A percentile compares a stretch with the other conserved stretches of the same genome.
These are phyloP conservation scores for Podiceps cristatus DNA, from an alignment of 2,113 vertebrate genomes.

Conservation along the genomic window DNA sequence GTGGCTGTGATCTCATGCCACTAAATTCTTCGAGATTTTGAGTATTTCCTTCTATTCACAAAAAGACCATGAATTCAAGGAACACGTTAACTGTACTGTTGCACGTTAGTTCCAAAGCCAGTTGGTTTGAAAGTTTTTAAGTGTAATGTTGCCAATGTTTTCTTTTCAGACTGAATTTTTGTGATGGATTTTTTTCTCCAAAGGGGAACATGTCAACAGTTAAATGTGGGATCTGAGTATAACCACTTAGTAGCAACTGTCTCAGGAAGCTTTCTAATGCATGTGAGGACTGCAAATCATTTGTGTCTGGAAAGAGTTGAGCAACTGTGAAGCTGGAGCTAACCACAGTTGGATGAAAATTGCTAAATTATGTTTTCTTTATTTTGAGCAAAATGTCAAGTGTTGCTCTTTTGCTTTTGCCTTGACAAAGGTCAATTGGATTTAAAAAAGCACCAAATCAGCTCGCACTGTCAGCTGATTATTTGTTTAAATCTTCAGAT, in stretches of 20 bases:
- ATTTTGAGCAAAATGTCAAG: conserved; percentile 75
- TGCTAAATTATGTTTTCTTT: conserved; percentile 68
- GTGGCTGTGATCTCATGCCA: not conserved
- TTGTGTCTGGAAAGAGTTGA: conserved; percentile 70
- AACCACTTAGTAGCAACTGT: conserved; percentile 32
- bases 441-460: conserved; percentile 30
- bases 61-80: not conserved
- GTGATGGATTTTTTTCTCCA: not conserved
- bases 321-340: conserved; percentile 44
- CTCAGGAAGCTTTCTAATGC: conserved; percentile 23
- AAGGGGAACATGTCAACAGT: conserved; percentile 16
- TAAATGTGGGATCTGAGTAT: conserved; percentile 22
- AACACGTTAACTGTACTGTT: not conserved
- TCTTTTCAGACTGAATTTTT: not conserved
- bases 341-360: conserved; percentile 51
- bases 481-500: conserved; percentile 55
- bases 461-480: conserved; percentile 33
- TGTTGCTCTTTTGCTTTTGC: conserved; percentile 67
- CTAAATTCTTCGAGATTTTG: not conserved
- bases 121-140: not conserved
- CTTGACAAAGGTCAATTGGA: conserved; percentile 71
- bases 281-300: conserved; percentile 35
- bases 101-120: not conserved
- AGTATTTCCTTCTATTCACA: not conserved
- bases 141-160: not conserved